Conservation (phyloP, 2,797 vertebrate species). For the Syndactyla subalaris region DNA sequence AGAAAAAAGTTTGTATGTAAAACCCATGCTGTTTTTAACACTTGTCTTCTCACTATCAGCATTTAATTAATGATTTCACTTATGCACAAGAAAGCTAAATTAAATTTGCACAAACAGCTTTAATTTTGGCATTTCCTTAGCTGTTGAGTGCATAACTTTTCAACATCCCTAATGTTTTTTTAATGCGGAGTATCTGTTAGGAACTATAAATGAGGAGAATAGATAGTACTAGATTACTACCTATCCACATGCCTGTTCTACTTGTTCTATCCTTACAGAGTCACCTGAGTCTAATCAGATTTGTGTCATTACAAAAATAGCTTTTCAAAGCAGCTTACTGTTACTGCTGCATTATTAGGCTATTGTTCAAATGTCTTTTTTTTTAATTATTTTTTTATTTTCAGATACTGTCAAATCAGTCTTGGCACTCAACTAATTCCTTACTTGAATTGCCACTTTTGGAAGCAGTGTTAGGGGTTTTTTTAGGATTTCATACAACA, state of each 20-base stretch:
- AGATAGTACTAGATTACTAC: neutral
- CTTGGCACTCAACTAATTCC: neutral
- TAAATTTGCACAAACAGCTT: neutral
- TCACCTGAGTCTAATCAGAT: conserved; percentile 28
- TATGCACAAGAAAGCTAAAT: neutral
- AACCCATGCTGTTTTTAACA: neutral
- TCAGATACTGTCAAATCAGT: neutral
- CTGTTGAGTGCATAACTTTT: neutral
- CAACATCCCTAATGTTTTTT: neutral
- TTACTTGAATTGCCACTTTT: neutral
- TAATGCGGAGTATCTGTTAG: neutral
- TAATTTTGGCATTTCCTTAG: conserved; percentile 5
- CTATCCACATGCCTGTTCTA: neutral
- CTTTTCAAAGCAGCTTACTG: conserved; percentile 18
- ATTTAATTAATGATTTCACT: neutral
- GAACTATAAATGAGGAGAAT: neutral
- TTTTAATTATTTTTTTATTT: neutral
- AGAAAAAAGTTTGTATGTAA: neutral
- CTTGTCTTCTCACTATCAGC: neutral
- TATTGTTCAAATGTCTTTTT: neutral
- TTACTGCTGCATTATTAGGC: neutral
- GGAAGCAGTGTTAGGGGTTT: neutral
- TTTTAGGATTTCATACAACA: neutral
- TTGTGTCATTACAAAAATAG: neutral
- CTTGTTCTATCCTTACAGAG: neutral